phyloP scores from a whole-genome alignment of 2,797 vertebrate species.

The Bufotes viridis region DNA sequence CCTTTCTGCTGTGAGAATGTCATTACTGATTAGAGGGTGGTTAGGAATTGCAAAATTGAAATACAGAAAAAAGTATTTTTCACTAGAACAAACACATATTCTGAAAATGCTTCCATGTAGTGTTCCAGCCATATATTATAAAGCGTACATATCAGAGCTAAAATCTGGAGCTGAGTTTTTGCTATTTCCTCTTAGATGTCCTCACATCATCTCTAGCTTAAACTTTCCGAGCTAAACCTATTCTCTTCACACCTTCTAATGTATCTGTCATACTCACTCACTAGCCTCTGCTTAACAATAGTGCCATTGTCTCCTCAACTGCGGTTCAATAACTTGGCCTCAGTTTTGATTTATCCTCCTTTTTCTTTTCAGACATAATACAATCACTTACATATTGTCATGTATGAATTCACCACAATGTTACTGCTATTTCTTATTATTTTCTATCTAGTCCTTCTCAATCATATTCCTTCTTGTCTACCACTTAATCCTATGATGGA shows the following conservation, averaged over 20 bases:
- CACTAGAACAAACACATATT: background rate
- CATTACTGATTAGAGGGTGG: background rate
- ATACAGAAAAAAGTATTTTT: background rate
- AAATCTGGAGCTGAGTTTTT: conserved; percentile 12
- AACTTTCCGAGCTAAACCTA: background rate
- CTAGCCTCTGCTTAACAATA: background rate
- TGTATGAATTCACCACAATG: background rate
- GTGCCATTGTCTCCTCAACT: conserved; percentile 2
- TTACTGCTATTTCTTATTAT: background rate
- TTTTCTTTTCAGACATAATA: conserved; percentile 3
- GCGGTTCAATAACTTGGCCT: background rate
- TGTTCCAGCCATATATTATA: background rate
- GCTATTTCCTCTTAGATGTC: conserved; percentile 14
- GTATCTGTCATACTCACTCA: background rate
- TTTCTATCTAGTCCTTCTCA: conserved; percentile 5
- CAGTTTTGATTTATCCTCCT: background rate
- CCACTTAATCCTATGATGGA: conserved; percentile 1
- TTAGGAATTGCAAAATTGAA: background rate
- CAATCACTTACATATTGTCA: conserved; percentile 1
- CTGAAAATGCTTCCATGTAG: background rate
- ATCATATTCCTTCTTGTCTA: background rate
- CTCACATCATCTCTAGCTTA: conserved; percentile 21
- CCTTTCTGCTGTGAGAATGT: too few relatives aligned
- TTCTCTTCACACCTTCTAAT: conserved; percentile 6
- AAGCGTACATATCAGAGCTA: background rate